Evolutionary conservation across 2,797 vertebrate species (phyloP).

Genomic region (Platalea minor): DNA sequence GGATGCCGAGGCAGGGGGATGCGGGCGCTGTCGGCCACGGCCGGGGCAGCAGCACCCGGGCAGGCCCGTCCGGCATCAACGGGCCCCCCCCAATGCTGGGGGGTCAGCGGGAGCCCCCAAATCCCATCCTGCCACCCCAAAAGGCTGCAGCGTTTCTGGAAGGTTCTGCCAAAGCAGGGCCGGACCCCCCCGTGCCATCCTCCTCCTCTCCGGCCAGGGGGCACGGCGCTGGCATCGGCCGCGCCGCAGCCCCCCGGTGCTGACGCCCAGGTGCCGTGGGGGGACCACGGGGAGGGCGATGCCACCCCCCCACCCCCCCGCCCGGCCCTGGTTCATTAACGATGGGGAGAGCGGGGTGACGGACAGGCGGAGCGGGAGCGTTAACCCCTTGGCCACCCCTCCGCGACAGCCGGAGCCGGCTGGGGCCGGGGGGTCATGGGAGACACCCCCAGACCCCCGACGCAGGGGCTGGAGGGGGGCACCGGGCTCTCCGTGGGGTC

Average conservation of each 20-base stretch:
- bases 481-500: not conserved
- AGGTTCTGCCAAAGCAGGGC: not conserved
- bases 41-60: not conserved
- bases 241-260: rapidly evolving
- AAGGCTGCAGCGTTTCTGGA: not conserved
- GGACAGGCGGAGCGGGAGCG: not conserved
- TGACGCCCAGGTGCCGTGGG: not conserved
- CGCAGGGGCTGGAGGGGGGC: not conserved
- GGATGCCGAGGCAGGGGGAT: not conserved
- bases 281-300: not conserved
- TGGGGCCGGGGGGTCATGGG: rapidly evolving
- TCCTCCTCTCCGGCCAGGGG: not conserved
- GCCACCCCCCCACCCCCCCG: not conserved
- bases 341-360: not conserved
- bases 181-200: not conserved
- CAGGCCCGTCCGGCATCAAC: not conserved
- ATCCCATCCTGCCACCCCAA: not conserved
- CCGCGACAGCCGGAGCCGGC: not conserved
- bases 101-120: not conserved
- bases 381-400: not conserved
- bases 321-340: not conserved
- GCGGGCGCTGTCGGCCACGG: not conserved
- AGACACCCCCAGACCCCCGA: not conserved
- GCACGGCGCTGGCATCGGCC: rapidly evolving
- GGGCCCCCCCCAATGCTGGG: not conserved